Percentiles rank a stretch among this genome's conserved stretches.
phyloP scores from a whole-genome alignment of 2,797 vertebrate species.

The Propithecus deckenii region DNA sequence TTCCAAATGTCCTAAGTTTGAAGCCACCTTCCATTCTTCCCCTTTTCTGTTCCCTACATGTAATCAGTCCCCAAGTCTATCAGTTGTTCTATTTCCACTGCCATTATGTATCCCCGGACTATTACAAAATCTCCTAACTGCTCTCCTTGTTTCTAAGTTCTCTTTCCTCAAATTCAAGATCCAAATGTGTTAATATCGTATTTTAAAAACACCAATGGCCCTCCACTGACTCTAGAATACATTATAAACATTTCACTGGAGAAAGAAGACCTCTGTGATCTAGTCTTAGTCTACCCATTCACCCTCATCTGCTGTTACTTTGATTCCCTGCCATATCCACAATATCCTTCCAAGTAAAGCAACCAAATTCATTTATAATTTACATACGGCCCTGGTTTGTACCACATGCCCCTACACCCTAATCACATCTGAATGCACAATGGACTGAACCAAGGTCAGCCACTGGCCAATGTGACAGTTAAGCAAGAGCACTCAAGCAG shows the following conservation, averaged over 20 bases:
- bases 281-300: background rate
- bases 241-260: slow-evolving; percentile 23
- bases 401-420: background rate
- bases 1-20: background rate
- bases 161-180: slow-evolving; percentile 2
- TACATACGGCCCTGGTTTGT: background rate
- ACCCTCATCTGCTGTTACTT: background rate
- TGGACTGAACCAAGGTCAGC: background rate
- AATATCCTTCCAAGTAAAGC: background rate
- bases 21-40: background rate
- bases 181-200: background rate
- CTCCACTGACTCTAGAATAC: background rate
- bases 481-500: slow-evolving; percentile 7
- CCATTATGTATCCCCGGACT: background rate
- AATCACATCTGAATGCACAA: background rate
- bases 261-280: background rate
- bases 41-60: background rate
- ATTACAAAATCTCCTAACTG: background rate
- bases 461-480: background rate
- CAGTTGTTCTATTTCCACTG: background rate
- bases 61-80: background rate
- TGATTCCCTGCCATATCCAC: background rate
- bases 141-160: slow-evolving; percentile 20
- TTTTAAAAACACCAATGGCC: slow-evolving; percentile 16
- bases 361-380: background rate